phyloP scores from a whole-genome alignment of 2,888 invertebrate species.

The Sinohyriopsis cumingii region DNA sequence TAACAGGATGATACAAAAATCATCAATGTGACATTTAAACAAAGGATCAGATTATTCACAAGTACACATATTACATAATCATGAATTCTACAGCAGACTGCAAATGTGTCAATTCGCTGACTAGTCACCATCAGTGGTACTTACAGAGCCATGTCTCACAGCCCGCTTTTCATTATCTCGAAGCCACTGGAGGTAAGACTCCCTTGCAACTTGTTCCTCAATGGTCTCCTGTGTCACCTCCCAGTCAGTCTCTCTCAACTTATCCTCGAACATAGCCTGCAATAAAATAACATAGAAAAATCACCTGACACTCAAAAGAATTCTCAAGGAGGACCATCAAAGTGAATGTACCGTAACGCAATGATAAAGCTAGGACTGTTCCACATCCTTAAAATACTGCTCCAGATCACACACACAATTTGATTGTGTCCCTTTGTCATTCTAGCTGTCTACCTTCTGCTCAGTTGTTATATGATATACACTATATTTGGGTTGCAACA shows the following conservation, averaged over 20 bases:
- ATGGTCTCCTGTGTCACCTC: slow-evolving; percentile 93
- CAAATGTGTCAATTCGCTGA: too few relatives aligned
- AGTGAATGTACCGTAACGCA: not conserved
- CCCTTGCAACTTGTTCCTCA: slow-evolving; percentile 88
- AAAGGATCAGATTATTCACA: too few relatives aligned
- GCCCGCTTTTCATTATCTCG: slow-evolving; percentile 69
- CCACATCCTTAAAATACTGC: not conserved
- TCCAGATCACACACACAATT: too few relatives aligned
- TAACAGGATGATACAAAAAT: too few relatives aligned
- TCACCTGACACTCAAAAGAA: not conserved
- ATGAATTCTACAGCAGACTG: too few relatives aligned
- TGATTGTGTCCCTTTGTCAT: too few relatives aligned
- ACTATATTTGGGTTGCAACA: too few relatives aligned
- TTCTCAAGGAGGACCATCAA: not conserved
- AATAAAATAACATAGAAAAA: slow-evolving; percentile 2
- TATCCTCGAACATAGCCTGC: slow-evolving; percentile 91
- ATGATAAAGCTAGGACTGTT: not conserved
- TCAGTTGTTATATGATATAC: too few relatives aligned
- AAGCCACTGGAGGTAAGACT: slow-evolving; percentile 88
- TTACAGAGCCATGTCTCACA: slow-evolving; percentile 48
- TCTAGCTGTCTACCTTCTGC: too few relatives aligned
- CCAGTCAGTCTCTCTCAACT: slow-evolving; percentile 90
- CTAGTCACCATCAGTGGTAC: slow-evolving; percentile 1
- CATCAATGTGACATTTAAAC: too few relatives aligned
- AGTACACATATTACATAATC: too few relatives aligned